Conservation (phyloP, 1,140 invertebrate genomes). For the Fopius arisanus region DNA sequence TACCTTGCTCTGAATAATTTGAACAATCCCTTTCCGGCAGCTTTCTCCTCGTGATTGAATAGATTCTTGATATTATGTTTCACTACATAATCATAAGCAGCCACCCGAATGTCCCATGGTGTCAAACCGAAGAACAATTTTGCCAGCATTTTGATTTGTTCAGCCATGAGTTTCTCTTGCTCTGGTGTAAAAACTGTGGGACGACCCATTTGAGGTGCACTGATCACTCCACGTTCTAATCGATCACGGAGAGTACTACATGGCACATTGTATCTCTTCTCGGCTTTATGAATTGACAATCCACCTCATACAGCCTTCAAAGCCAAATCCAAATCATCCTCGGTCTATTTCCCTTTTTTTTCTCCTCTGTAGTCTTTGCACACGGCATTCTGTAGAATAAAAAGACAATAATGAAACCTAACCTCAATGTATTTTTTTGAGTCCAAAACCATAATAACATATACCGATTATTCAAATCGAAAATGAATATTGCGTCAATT, state of each 20-base stretch:
- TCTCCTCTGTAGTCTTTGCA: neutral
- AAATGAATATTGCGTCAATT: too few relatives aligned
- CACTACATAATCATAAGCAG: slow-evolving; percentile 43
- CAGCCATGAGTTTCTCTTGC: slow-evolving; percentile 35
- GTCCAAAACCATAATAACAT: neutral
- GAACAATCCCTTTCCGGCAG: neutral
- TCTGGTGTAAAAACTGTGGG: slow-evolving; percentile 37
- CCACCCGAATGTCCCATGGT: slow-evolving; percentile 28
- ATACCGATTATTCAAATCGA: too few relatives aligned
- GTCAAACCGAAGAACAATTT: slow-evolving; percentile 40
- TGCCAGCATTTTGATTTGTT: slow-evolving; percentile 39
- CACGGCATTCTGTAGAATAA: neutral
- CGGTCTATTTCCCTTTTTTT: neutral
- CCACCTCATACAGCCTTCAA: neutral
- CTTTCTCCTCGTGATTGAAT: slow-evolving; percentile 23
- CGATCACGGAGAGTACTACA: neutral
- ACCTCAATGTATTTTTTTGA: neutral
- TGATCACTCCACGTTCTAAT: neutral
- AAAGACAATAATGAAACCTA: neutral
- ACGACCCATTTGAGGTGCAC: neutral
- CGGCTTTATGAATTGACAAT: neutral
- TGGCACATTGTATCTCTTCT: neutral
- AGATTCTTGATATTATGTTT: slow-evolving; percentile 40
- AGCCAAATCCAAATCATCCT: neutral
- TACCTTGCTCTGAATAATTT: slow-evolving; percentile 48